phyloP scores from a whole-genome alignment of 2,888 invertebrate species.

The Ecliptopera silaceata region DNA sequence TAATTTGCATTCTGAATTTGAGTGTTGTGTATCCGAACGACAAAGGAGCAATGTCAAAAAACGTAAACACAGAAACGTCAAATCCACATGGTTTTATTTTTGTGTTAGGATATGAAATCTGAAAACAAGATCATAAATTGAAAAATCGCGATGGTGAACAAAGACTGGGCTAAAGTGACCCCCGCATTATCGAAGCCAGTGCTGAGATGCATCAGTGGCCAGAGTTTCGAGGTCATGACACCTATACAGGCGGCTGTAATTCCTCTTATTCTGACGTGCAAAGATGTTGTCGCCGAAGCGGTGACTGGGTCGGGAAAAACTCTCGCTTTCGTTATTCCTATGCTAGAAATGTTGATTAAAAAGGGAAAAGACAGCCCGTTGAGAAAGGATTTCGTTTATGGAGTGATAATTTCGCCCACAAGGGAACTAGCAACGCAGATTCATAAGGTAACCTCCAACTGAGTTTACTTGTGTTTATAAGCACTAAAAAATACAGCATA shows the following conservation, averaged over 20 bases:
- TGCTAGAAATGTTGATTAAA: conserved; percentile 91
- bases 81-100: conserved; percentile 39
- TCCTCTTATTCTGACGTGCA: conserved; percentile 92
- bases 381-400: conserved; percentile 91
- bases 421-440: conserved; percentile 97
- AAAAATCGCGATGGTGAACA: conserved; percentile 61
- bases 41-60: conserved; percentile 17
- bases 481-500: neutral
- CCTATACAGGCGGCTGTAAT: conserved; percentile 93
- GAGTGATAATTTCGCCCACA: conserved; percentile 96
- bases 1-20: no score
- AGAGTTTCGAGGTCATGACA: conserved; percentile 82
- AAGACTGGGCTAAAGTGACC: conserved; percentile 67
- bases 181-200: conserved; percentile 77
- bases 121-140: neutral
- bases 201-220: conserved; percentile 75
- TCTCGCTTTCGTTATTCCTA: conserved; percentile 96
- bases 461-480: neutral
- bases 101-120: neutral
- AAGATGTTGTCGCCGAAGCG: conserved; percentile 99
- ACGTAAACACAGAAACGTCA: conserved; percentile 38
- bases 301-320: conserved; percentile 99
- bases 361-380: conserved; percentile 84
- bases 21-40: conserved; percentile 15
- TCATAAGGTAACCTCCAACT: conserved; percentile 76